Evolutionary conservation across 2,797 vertebrate genomes (phyloP), one percentile per base, ranked within the genome.

Genomic region (Melanotaenia parkinsoni): DNA sequence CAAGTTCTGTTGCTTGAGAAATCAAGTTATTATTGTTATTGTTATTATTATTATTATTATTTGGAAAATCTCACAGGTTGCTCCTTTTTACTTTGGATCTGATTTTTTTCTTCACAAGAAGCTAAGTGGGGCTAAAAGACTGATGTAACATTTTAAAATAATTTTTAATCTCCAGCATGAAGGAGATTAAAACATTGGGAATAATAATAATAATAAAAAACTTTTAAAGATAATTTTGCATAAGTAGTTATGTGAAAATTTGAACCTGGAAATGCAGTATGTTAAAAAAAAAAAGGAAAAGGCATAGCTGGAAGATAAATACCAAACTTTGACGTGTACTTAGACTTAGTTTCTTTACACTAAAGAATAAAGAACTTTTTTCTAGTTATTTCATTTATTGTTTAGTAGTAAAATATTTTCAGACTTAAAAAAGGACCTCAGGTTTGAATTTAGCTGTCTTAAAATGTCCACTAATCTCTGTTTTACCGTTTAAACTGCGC

Each of bases 381-480:
- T 13, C 28, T 35, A 0, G 0, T 32, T 60, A 7, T 63, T 57
- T 58, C n/a, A 14, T 4, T 7, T 63, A 54, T n/a, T 6, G 5
- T 24, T 74, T 4, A 18, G 51, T 28, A 40, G 33, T 30, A 7
- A 51, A 45, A 24, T 2, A 62, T 32, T 63, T 63, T 75, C 28
- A 59, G 67, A 18, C 16, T 32, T 32, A 5, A n/a, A 33, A 33
- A 13, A 62, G 4, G n/a, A 33, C 9, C 38, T 66, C 30, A 53
- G 18, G 0, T 30, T 33, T 20, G 16, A 74, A 12, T 63, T 57
- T 43, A 61, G 10, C 26, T 32, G 30, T 45, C 63, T 67, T 16
- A 14, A 76, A 80, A 75, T 63, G 24, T 59, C 51, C 66, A 11
- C 67, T 78, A 61, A 83, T 81, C 68, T 74, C 26, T 65, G 14